Base-by-base conservation (phyloP, 2,797 vertebrate species). In the Loris lydekkerianus region DNA sequence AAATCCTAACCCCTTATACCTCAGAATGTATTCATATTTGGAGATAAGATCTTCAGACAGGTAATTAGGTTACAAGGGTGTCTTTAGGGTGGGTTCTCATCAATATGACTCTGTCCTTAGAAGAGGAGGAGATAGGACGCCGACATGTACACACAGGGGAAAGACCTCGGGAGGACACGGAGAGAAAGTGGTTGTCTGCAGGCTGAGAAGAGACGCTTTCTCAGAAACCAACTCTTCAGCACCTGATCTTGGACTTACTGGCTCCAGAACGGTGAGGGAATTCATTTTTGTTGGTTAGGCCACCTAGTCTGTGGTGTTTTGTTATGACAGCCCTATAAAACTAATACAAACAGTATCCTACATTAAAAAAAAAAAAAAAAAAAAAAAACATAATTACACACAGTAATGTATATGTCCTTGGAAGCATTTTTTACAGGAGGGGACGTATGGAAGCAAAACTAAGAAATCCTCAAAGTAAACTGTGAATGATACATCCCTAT, bases 401-500 rank as follows among this genome's bases (percentile, higher is more conserved):
- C 76, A 91, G 37, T 67, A 78, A 77, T 69, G 3, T n/a, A 23
- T 29, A 15, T 53, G 27, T 69, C 49, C 37, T 88, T 40, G 61
- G n/a, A 76, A 88, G 1, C 17, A 27, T 29, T 65, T 83, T 87
- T 88, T 83, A 10, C 10, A 37, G 20, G 10, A 3, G 13, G 1
- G 11, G 46, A 82, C 27, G 53, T 75, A 80, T 88, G n/a, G 8
- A 49, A 94, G 46, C 11, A 73, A 3, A 82, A 5, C 31, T 72
- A 72, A 31, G 69, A 77, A 90, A 80, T 60, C 40, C 75, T 95
- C 27, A 27, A 37, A 75, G 18, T 93, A 81, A 81, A 65, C 29
- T 46, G 2, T 76, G 21, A 65, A 60, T 31, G 31, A 56, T 37
- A 85, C 21, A 21, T 69, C 7, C 53, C 27, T 85, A 43, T 31